Percentiles rank a stretch among this genome's conserved stretches.
phyloP scores from a whole-genome alignment of 2,113 vertebrate genomes.

The Cochlearius cochlearius region DNA sequence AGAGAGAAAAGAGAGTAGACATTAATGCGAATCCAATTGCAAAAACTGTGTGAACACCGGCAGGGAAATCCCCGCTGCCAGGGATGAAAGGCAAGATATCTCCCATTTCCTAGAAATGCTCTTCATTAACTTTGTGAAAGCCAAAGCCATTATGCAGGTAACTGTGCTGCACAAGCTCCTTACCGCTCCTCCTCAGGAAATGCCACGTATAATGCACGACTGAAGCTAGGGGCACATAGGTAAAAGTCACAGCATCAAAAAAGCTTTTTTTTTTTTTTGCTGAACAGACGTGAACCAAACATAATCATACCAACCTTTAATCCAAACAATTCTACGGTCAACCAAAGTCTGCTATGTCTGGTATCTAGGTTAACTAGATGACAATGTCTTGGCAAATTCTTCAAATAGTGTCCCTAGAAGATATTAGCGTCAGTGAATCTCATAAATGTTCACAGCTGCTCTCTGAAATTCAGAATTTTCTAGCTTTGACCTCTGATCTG shows the following conservation, averaged over 20 bases:
- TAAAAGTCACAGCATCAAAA: background rate
- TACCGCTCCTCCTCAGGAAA: background rate
- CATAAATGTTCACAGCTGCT: background rate
- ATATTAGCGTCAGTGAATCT: background rate
- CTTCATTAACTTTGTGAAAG: constrained; percentile 44
- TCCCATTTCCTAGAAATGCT: background rate
- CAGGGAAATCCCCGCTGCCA: constrained; percentile 26
- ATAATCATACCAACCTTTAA: background rate
- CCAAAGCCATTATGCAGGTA: background rate
- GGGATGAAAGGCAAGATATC: background rate
- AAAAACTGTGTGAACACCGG: background rate
- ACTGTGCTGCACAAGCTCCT: background rate
- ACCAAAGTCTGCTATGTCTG: background rate
- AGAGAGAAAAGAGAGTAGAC: background rate
- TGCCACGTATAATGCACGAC: background rate
- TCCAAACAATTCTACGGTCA: background rate
- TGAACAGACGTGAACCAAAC: background rate
- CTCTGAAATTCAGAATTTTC: background rate
- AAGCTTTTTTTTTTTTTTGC: background rate
- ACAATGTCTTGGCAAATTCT: background rate
- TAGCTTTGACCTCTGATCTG: background rate
- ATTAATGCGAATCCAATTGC: background rate
- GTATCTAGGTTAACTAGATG: background rate
- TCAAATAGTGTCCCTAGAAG: background rate
- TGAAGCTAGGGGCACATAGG: background rate